A percentile compares a stretch with the other conserved stretches of the same genome.
Evolutionary conservation across 2,113 vertebrate genomes (phyloP).

Genomic region (Eurystomus gularis): DNA sequence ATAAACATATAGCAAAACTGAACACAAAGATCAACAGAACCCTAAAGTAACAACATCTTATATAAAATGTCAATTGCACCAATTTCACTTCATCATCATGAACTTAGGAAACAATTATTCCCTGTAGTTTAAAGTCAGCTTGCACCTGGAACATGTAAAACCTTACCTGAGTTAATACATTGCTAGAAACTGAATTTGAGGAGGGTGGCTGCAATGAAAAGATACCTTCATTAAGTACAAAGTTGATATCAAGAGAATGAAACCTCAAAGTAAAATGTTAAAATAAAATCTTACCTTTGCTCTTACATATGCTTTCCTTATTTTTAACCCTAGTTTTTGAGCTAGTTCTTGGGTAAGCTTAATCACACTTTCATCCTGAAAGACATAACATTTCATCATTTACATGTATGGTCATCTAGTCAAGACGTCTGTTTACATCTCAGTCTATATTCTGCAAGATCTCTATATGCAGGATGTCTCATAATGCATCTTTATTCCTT

Average conservation of each 20-base stretch:
- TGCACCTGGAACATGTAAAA: not conserved
- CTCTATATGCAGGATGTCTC: not conserved
- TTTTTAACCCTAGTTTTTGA: slow-evolving; percentile 93
- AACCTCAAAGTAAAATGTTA: not conserved
- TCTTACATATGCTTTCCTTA: slow-evolving; percentile 95
- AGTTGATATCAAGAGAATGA: not conserved
- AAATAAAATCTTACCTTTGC: slow-evolving; percentile 81
- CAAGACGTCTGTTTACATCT: not conserved
- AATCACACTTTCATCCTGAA: slow-evolving; percentile 91
- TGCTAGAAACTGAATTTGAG: slow-evolving; percentile 80
- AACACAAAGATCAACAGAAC: not conserved
- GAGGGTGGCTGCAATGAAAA: slow-evolving; percentile 82
- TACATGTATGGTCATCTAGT: not conserved
- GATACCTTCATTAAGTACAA: slow-evolving; percentile 6
- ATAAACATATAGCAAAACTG: not conserved
- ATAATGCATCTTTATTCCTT: not conserved
- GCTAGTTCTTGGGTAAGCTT: slow-evolving; percentile 94
- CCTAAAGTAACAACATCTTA: not conserved
- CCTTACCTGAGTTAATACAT: slow-evolving; percentile 81
- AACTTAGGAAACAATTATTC: not conserved
- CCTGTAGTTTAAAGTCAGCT: not conserved
- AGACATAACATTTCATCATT: not conserved
- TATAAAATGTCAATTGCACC: not conserved
- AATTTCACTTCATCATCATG: not conserved
- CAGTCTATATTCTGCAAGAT: not conserved